phyloP scores from a whole-genome alignment of 2,113 vertebrate genomes.

The Drymodes brunneopygia region DNA sequence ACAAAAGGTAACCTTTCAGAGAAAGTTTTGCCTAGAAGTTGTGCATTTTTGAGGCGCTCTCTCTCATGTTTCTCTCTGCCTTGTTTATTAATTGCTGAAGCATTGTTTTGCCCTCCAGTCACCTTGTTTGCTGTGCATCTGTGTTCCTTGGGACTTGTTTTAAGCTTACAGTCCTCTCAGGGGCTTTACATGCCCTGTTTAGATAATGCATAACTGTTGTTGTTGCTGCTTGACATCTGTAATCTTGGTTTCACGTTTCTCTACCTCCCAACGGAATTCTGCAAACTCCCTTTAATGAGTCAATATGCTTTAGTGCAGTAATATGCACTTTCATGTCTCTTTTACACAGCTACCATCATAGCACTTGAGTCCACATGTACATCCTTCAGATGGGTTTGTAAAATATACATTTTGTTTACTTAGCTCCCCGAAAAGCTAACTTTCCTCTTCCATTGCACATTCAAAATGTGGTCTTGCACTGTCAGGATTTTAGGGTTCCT shows the following conservation, averaged over 20 bases:
- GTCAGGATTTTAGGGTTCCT: neutral
- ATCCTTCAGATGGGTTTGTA: neutral
- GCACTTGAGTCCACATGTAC: neutral
- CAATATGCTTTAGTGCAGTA: neutral
- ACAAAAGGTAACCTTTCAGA: neutral
- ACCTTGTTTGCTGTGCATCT: neutral
- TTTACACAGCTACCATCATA: neutral
- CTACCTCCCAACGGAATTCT: neutral
- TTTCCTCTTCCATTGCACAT: neutral
- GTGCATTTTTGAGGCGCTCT: neutral
- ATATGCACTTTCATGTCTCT: neutral
- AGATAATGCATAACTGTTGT: neutral
- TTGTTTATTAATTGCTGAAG: neutral
- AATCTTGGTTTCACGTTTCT: neutral
- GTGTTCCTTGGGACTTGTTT: neutral
- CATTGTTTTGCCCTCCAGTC: neutral
- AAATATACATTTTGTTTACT: rapidly evolving
- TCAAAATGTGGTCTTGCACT: neutral
- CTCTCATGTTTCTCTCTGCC: neutral
- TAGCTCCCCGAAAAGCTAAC: neutral
- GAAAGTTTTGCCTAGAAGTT: neutral
- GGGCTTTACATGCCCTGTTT: neutral
- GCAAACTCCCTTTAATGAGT: neutral
- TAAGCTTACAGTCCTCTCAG: neutral
- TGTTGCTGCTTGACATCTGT: neutral